Base-by-base conservation (phyloP, 1,140 invertebrate genomes). In the Drosophila jambulina region DNA sequence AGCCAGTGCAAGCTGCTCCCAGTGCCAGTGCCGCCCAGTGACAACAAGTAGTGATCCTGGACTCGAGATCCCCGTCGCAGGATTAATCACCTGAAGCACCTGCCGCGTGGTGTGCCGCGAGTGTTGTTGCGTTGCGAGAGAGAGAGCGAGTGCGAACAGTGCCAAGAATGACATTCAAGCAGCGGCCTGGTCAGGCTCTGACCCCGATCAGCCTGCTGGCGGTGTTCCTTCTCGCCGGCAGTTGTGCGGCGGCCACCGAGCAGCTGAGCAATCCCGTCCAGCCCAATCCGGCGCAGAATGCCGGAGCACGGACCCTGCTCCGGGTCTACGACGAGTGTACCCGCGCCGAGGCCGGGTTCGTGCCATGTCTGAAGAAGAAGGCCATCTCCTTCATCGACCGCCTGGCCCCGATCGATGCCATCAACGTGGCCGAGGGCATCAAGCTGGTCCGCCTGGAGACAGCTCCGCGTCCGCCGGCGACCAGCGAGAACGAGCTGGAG, bases 281-380 rank as follows among this genome's bases (percentile, higher is more conserved):
- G 56, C 64, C 81, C 38, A 57, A 27, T 27, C 75, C 65, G 4
- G 49, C 62, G 10, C 85, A 86, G 29, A 93, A 84, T 61, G 83
- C 93, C 27, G 95, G 95, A 34, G 91, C 95, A 75, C 93, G 94
- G 49, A 94, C 94, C 51, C 77, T 94, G 17, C 90, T 94, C 48
- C 94, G 94, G 82, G 93, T 95, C 59, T 95, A 95, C 75, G 95
- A 96, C 75, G 95, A 96, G 68, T 95, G 95, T 79, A 93, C 93
- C 57, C 93, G 93, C 63, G 83, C 94, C 2, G 94, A 94, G 56
- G 93, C 93, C 27, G 95, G 95, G 15, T 93, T 97, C 29, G 93
- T 95, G 12, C 95, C 95, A 17, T 97, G 96, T 87, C 92, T 97
- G n/a, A 96, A 97, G 93, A 96, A 96, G 91, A 97, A 96, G 83